Conservation (phyloP, 2,113 vertebrate species). For the Tapirus terrestris region DNA sequence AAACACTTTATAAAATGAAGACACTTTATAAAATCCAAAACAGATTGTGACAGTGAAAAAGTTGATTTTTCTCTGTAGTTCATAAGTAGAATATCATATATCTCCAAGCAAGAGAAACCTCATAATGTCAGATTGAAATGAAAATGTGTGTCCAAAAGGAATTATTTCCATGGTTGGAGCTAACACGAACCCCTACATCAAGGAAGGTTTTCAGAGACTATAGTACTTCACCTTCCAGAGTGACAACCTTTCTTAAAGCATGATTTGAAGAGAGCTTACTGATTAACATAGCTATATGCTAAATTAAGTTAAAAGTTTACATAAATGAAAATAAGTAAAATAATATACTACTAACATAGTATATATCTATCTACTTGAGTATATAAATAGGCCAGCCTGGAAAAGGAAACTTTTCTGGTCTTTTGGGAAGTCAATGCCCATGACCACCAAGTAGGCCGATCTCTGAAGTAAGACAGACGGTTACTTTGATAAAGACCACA, state of each 20-base stretch:
- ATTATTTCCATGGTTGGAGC: background rate
- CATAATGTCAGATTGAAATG: slow-evolving; percentile 26
- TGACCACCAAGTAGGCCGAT: background rate
- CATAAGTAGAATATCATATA: slow-evolving; percentile 30
- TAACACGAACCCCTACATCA: background rate
- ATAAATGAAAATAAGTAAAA: background rate
- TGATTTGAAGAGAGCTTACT: background rate
- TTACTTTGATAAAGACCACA: slow-evolving; percentile 15
- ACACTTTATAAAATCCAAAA: background rate
- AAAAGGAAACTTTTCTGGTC: background rate
- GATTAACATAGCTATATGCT: background rate
- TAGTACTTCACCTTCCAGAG: background rate
- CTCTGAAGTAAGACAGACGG: slow-evolving; percentile 12
- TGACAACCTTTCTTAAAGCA: background rate
- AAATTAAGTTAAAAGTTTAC: slow-evolving; percentile 20
- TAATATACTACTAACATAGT: background rate
- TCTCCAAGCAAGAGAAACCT: background rate
- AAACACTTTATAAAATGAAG: background rate
- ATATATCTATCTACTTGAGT: background rate
- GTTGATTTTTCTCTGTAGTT: slow-evolving; percentile 15
- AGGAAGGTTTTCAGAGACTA: background rate
- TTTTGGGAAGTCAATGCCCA: slow-evolving; percentile 16
- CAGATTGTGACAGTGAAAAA: slow-evolving; percentile 19
- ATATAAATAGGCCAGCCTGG: background rate
- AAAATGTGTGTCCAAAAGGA: slow-evolving; percentile 25